Base-by-base conservation (phyloP, 1,140 invertebrate species). In the Fopius arisanus region DNA sequence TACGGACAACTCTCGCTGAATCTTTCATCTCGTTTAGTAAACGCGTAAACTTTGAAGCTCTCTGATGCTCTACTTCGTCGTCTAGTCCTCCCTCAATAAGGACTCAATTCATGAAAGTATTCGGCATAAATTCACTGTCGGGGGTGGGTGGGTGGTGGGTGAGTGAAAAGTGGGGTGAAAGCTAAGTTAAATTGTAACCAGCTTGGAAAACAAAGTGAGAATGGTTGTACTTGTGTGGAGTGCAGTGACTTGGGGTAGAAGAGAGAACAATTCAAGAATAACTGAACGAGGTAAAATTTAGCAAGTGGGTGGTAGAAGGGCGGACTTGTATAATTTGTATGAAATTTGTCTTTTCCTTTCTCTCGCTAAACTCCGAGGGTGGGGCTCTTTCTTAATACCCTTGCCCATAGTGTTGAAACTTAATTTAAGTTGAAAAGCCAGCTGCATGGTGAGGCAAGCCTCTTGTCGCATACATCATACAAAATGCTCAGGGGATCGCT, bases 371-470 rank as follows among this genome's bases (percentile, higher is more conserved):
- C 54, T 59, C 65, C 43, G n/a, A n/a, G 66, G 14, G 21, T n/a
- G 23, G 59, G 10, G 1, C 65, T 63, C 54, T 66, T 72, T 73
- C 43, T 28, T 33, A 19, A 5, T n/a, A 19, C 37, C 48, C 29
- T 12, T 75, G 59, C 41, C 48, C 69, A 54, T 65, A 67, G 71
- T 40, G 63, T 72, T 10, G 63, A 69, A 82, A 82, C 79, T 80
- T 77, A 77, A 81, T 82, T 82, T 80, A 81, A 80, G 81, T 81
- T 80, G 70, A 75, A 80, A 81, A 82, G 81, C 79, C 74, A 81
- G 81, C 75, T 63, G 67, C 72, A 31, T 63, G 16, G 33, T 68
- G 28, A 41, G n/a, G 54, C 54, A 14, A 23, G 1, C 54, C 19
- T 28, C 54, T 12, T 12, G 54, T 59, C 54, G 37, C 70, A 48